Evolutionary conservation across 2,797 vertebrate genomes (phyloP), one percentile per base, ranked within the genome.

Genomic region (Antennarius maculatus): DNA sequence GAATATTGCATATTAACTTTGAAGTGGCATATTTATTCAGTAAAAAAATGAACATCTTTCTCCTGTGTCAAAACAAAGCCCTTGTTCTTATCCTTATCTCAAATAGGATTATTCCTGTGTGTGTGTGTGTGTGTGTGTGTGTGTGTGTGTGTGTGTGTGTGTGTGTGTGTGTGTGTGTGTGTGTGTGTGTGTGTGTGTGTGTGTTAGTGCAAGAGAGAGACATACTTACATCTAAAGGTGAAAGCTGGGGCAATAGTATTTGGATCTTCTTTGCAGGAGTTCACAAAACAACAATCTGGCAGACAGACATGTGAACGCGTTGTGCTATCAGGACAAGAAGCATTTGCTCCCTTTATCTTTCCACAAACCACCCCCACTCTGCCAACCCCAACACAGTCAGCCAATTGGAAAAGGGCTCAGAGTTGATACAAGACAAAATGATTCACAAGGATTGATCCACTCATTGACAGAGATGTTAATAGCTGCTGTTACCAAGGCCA

Each of bases 291-390:
- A 67, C 41, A 37, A 66, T 31, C 47, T 27, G 54, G 43, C 49
- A 54, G 61, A 17, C 57, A 29, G 61, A 54, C 79, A 71, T 37
- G 66, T 55, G 71, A 73, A 43, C 50, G 76, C 74, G 66, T 80
- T 67, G 68, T 61, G 65, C 34, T 75, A 64, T 62, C 73, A 76
- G 69, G 56, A 81, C 73, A 73, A 49, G 80, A 82, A 76, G 75
- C 76, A 85, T 84, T 89, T 86, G 66, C 80, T 87, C 69, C 85
- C 88, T 92, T 91, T 92, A 92, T 92, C 79, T 86, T 48, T 57
- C 65, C 65, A 80, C 62, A 52, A 72, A 80, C 79, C 89, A 80
- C 90, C 88, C 91, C 84, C 84, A 69, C 72, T 63, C 34, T 80
- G 39, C 66, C 77, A 66, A 41, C 71, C 80, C 75, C 60, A 23